These are phyloP conservation scores for Globia sparganii DNA, from an alignment of 2,888 invertebrate genomes.

Conservation along the genomic window DNA sequence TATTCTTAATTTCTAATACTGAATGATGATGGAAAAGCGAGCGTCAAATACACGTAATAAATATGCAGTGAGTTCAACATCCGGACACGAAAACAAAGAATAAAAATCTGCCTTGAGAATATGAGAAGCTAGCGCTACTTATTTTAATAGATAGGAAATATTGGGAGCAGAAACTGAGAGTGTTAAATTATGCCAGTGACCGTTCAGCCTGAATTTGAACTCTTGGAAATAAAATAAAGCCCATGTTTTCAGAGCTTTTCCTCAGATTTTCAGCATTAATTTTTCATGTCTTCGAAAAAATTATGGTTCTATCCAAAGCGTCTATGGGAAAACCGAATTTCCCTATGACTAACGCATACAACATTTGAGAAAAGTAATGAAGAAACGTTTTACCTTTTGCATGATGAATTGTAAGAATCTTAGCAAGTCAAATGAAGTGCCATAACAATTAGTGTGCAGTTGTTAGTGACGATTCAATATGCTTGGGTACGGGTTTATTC, in stretches of 20 bases:
- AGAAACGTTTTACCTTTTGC: not conserved
- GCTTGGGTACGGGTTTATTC: not conserved
- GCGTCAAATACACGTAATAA: slow-evolving; percentile 37
- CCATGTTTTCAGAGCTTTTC: not conserved
- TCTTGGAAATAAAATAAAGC: not conserved
- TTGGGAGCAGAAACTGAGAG: slow-evolving; percentile 44
- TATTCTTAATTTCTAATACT: slow-evolving; percentile 18
- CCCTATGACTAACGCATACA: not conserved
- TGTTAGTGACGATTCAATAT: not conserved
- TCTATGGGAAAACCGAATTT: not conserved
- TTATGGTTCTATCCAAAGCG: too few species aligned
- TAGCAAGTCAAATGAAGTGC: slow-evolving; percentile 2
- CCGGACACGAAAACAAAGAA: slow-evolving; percentile 50
- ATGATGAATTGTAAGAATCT: not conserved
- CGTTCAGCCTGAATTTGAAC: slow-evolving; percentile 28
- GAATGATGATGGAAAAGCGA: slow-evolving; percentile 34
- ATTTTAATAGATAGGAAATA: slow-evolving; percentile 16
- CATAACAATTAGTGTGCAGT: not conserved
- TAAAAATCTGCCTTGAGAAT: slow-evolving; percentile 28
- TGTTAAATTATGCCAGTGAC: slow-evolving; percentile 30
- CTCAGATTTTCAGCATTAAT: not conserved
- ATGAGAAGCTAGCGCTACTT: slow-evolving; percentile 28
- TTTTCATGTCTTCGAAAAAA: not conserved
- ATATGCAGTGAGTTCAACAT: slow-evolving; percentile 45
- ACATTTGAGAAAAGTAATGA: not conserved